Evolutionary conservation across 2,113 vertebrate species (phyloP), one percentile per base, ranked within the genome.

Genomic region (Mesitornis unicolor): DNA sequence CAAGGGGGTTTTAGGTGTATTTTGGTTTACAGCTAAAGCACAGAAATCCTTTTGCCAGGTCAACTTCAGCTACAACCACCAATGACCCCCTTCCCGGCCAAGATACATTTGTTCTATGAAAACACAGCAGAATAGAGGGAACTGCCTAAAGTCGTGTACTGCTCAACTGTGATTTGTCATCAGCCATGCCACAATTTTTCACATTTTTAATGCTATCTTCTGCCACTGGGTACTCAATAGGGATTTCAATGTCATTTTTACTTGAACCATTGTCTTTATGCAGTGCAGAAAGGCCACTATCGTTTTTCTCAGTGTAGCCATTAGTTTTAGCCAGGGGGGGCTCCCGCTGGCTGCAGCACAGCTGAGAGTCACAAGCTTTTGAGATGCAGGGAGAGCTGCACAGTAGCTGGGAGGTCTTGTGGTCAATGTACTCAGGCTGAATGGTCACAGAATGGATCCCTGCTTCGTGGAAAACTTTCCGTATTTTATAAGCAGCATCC

Each of bases 391-490:
- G 98, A 0, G 93, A 87, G 81, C 65, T 98, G 82, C 99, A 99
- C 16, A 92, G 74, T 1, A 94, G 35, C 21, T 78, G 84, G 6
- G 91, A 13, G 14, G 83, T 90, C 92, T 95, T 97, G 42, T 50
- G 20, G 63, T 98, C 97, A 14, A 26, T 22, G 2, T 95, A 97
- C 93, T 99, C 99, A 0, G 98, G 98, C 96, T 99, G 99, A 42
- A 99, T 97, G 85, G 99, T 99, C 88, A 99, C 97, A 1, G 93
- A 98, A 91, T 99, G 98, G 87, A 99, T 91, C 9, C 98, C 98
- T 3, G 96, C 94, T 6, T 85, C 45, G 1, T 99, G 99, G 94
- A 99, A 99, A 94, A 99, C 64, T 69, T 98, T 97, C 29, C 98
- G 97, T 24, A 98, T 97, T 90, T 97, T 95, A 11, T 50, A 59